A percentile compares a stretch with the other conserved stretches of the same genome.
Conservation (phyloP, 2,888 invertebrate genomes). For the Megastigmus dorsalis region DNA sequence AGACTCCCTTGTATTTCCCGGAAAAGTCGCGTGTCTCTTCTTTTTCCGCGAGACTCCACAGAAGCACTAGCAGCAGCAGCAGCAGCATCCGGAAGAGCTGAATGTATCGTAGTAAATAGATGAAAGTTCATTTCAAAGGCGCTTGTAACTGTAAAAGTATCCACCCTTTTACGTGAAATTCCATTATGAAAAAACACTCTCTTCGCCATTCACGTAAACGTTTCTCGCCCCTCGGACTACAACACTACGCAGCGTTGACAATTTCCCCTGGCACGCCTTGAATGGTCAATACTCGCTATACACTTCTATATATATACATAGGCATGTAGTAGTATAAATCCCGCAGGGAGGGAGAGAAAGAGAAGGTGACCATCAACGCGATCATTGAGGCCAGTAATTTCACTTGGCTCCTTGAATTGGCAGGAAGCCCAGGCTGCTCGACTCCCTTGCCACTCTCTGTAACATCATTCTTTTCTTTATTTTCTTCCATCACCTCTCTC, state of each 20-base stretch:
- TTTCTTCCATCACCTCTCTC: too few species aligned
- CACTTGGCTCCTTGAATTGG: conserved; percentile 68
- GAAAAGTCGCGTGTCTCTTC: conserved; percentile 40
- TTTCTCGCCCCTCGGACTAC: too few species aligned
- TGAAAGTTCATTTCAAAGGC: conserved; percentile 22
- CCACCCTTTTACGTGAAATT: conserved; percentile 1
- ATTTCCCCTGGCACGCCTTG: conserved; percentile 7
- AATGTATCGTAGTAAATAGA: conserved; percentile 4
- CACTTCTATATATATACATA: too few species aligned
- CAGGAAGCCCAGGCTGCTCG: conserved; percentile 70
- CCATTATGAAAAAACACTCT: background rate
- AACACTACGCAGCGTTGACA: too few species aligned
- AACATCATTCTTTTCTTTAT: background rate
- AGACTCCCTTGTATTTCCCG: conserved; percentile 41
- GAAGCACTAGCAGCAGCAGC: too few species aligned
- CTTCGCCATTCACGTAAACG: background rate
- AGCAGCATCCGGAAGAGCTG: background rate
- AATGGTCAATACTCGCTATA: conserved; percentile 18
- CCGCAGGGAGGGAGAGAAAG: background rate
- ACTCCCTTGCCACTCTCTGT: conserved; percentile 59
- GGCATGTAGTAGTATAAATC: too few species aligned
- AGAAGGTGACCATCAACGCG: conserved; percentile 25
- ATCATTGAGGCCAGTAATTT: conserved; percentile 63
- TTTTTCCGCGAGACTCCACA: conserved; percentile 7
- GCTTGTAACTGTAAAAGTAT: background rate